Base-by-base conservation (phyloP, 2,113 vertebrate genomes). In the Ochotona princeps region DNA sequence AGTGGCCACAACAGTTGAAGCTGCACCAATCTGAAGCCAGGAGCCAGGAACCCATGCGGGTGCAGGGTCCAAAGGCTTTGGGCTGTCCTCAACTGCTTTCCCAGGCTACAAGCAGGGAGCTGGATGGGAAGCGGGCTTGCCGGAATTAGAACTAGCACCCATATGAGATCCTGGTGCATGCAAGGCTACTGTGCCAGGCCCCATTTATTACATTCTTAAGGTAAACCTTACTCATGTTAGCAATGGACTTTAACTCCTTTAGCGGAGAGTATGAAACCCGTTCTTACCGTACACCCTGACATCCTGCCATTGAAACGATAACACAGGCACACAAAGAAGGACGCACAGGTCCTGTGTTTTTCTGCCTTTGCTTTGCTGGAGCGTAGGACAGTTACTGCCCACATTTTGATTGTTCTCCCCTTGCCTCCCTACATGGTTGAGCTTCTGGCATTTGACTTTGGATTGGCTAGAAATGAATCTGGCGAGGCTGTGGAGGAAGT, bases 191-290 rank as follows among this genome's bases (percentile, higher is more conserved):
- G n/a, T n/a, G n/a, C n/a, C n/a, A n/a, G n/a, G 38, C 38, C 38
- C 38, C 60, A 67, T 94, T 89, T 96, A 87, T 93, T 87, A 92
- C 89, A 93, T 83, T 89, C 92, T 96, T 86, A 93, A 93, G 91
- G 95, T 96, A 97, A 96, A 87, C 81, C 92, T 90, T 76, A 81
- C 83, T 91, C 96, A 97, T 94, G 91, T 93, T 91, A 93, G 91
- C 26, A 65, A 94, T 96, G 94, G 90, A 93, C 95, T 96, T 93
- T 78, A 92, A 44, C 95, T 97, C 95, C 86, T 94, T 96, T 96
- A 94, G 87, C 83, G 82, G 87, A 72, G 92, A 84, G 72, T 74
- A n/a, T 78, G 89, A 86, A 90, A 89, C 78, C 25, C n/a, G 63
- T 47, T 91, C 89, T 96, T 91, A 47, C 60, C 32, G 26, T 75